Evolutionary conservation across 1,140 invertebrate genomes (phyloP), one percentile per base, ranked within the genome.

Genomic region (Heliconius eleuchia): DNA sequence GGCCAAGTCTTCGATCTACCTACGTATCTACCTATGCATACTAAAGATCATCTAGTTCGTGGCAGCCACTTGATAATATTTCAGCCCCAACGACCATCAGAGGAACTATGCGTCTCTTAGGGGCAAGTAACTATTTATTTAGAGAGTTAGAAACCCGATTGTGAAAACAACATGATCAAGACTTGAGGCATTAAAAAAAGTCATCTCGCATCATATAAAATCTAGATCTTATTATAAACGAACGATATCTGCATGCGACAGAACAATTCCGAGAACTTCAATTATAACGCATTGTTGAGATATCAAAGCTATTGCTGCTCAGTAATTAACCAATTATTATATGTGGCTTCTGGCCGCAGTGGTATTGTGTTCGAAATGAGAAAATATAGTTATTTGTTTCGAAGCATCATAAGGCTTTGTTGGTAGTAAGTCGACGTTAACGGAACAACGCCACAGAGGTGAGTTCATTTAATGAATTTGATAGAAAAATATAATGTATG

Each of bases 281-380:
- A 71, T 57, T 27, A 30, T 52, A n/a, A 66, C 11, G 42, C 37
- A 70, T 79, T 74, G 60, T 74, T 66, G 23, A 75, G 57, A 73
- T 52, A 80, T 80, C 70, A 76, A 77, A 70, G 52, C 71, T 50
- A 74, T 71, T 27, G 52, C 6, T 57, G 23, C 19, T 52, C 23
- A 39, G 71, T 76, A 80, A 80, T 80, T 76, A 83, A 83, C 19
- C 66, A 78, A 80, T 71, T 79, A 76, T 73, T 78, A n/a, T 46
- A 57, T n/a, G 50, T 37, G 79, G 39, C 52, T 11, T 34, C 46
- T 55, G 52, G 39, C 71, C n/a, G 37, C 11, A 19, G 60, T 5
- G 9, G 19, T 76, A 66, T 80, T 80, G 79, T 80, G 60, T 66
- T 46, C n/a, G 37, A 46, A 60, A 78, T 78, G 66, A 80, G 74